Evolutionary conservation across 1,140 invertebrate species (phyloP).

Genomic region (Drosophila ercepeae): DNA sequence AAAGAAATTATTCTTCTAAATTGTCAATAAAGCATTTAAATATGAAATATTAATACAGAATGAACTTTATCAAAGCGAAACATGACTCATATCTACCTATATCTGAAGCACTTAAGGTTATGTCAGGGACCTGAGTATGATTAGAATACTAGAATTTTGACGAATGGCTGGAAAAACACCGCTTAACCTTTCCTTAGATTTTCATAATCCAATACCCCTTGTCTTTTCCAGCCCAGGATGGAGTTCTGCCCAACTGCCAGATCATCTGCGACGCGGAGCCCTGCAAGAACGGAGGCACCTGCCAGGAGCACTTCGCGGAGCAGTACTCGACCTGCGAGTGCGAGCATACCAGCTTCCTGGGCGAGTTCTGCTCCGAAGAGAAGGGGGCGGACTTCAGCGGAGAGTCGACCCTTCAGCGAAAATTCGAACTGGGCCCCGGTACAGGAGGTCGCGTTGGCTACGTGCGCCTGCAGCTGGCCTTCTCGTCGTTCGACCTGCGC

Average conservation of each 20-base stretch:
- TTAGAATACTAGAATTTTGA: too few relatives aligned
- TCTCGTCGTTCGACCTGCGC: constrained; percentile 91
- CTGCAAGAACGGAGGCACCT: constrained; percentile 94
- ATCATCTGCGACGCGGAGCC: constrained; percentile 95
- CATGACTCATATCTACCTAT: too few relatives aligned
- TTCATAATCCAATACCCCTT: too few relatives aligned
- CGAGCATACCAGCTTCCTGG: constrained; percentile 94
- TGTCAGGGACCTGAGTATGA: too few relatives aligned
- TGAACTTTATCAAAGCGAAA: too few relatives aligned
- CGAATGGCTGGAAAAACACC: too few relatives aligned
- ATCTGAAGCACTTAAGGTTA: too few relatives aligned
- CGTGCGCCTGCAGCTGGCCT: constrained; percentile 91
- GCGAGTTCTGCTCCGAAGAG: constrained; percentile 90
- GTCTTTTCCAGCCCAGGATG: constrained; percentile 82
- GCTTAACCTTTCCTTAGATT: too few relatives aligned
- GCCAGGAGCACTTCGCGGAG: constrained; percentile 94
- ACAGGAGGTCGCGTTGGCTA: constrained; percentile 87
- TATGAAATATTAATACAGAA: too few relatives aligned
- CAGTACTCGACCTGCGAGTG: constrained; percentile 94
- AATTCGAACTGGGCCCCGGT: constrained; percentile 87
- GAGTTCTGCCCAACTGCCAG: constrained; percentile 91
- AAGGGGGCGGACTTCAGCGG: constrained; percentile 95
- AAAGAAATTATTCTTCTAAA: too few relatives aligned
- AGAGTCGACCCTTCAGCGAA: constrained; percentile 91
- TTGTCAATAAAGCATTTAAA: too few relatives aligned